These are phyloP conservation scores for Macrosteles quadrilineatus DNA, from an alignment of 1,140 invertebrate species.

Conservation along the genomic window DNA sequence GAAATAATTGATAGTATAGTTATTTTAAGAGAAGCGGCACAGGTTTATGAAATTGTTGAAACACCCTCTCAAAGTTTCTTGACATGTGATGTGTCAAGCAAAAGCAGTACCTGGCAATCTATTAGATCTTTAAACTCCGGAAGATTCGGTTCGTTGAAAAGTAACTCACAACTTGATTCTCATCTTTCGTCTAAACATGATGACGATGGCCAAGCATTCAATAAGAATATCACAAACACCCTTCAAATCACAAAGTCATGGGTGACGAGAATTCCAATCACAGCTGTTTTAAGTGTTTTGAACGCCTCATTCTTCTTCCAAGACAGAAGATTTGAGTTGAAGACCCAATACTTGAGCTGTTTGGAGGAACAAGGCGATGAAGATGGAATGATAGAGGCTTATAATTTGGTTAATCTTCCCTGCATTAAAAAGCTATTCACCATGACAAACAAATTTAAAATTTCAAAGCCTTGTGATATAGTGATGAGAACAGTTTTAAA, in stretches of 20 bases:
- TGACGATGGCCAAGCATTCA: not conserved
- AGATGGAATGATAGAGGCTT: conserved; percentile 7
- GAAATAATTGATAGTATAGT: not conserved
- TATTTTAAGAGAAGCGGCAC: not conserved
- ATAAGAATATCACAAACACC: not conserved
- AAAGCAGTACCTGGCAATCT: not conserved
- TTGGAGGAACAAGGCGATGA: not conserved
- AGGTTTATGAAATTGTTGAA: conserved; percentile 3
- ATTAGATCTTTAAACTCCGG: not conserved
- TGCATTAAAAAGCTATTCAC: conserved; percentile 2
- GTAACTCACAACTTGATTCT: not conserved
- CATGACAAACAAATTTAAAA: conserved; percentile 21
- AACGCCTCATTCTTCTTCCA: not conserved
- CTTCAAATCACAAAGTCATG: not conserved
- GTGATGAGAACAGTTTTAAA: not conserved
- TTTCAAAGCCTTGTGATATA: not conserved
- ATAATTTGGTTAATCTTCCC: not conserved
- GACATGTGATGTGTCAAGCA: not conserved
- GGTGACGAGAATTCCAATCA: not conserved
- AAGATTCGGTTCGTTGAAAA: not conserved
- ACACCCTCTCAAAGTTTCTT: not conserved
- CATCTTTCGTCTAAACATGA: not conserved
- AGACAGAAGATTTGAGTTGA: conserved; percentile 3
- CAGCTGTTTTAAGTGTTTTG: not conserved
- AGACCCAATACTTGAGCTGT: not conserved